Percentiles rank a stretch among this genome's conserved stretches.
Evolutionary conservation across 2,888 invertebrate species (phyloP).

Genomic region (Eupithecia pulchellata): DNA sequence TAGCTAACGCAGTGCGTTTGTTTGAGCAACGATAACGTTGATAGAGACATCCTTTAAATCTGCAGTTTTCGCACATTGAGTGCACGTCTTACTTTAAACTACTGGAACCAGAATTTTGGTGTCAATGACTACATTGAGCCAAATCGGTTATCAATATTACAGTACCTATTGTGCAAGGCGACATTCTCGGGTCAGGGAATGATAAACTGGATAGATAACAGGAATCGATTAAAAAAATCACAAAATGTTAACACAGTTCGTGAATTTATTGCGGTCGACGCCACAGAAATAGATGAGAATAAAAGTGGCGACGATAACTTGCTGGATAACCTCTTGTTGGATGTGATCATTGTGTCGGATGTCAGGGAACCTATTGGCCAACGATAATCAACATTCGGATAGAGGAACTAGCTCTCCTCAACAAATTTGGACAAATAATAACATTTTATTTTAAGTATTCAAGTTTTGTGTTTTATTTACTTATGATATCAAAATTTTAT

Average conservation of each 20-base stretch:
- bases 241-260: constrained; percentile 61
- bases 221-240: constrained; percentile 62
- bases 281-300: constrained; percentile 44
- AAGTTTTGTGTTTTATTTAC: not conserved
- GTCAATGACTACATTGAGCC: constrained; percentile 50
- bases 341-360: constrained; percentile 11
- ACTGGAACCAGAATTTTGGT: constrained; percentile 10
- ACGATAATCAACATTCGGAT: not conserved
- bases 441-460: not conserved
- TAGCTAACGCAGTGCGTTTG: not conserved
- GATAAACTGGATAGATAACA: constrained; percentile 74
- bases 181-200: constrained; percentile 64
- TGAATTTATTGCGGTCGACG: constrained; percentile 59
- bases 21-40: constrained; percentile 4
- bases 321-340: constrained; percentile 52
- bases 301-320: constrained; percentile 50
- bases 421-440: not conserved
- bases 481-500: not conserved
- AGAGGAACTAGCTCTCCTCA: not conserved
- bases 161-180: constrained; percentile 70
- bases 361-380: constrained; percentile 4
- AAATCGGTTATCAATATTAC: constrained; percentile 68
- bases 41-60: constrained; percentile 5
- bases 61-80: constrained; percentile 15
- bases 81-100: not conserved